Evolutionary conservation across 2,113 vertebrate genomes (phyloP), one percentile per base, ranked within the genome.

Genomic region (Spizaetus ornatus): DNA sequence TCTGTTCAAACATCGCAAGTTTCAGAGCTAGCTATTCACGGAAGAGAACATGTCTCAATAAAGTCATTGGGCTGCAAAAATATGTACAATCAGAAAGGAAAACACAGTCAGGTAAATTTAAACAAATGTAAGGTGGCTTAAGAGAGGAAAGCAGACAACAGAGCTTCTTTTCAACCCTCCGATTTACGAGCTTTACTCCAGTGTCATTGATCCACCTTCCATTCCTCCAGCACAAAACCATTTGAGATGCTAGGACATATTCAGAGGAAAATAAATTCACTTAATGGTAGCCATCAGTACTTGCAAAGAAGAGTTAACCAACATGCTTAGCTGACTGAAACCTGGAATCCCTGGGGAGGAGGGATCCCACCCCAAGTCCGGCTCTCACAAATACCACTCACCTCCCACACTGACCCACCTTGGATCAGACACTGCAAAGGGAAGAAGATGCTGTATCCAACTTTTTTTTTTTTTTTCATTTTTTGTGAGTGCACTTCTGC

Each of bases 21-120:
- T 7, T 8, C n/a, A n/a, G 67, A 26, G 55, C 48, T 13, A 19
- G 29, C 53, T 7, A 10, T 4, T 20, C 32, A 8, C 0, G 8
- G 18, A 22, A 34, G 13, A 32, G n/a, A 19, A 32, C 13, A 1
- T 1, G 13, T 4, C 34, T 7, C 59, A 6, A 0, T 3, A 18
- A 25, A 16, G 29, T 8, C 79, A 10, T 2, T 3, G 19, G 31
- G 38, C 43, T 76, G 62, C 73, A 26, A 14, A 42, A 40, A 16
- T 3, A 63, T 1, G 6, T 8, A 26, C 45, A 2, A 7, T 5
- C n/a, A 10, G 84, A 9, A 27, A 36, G 48, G 29, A 36, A 40
- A 56, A 38, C 1, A 27, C 38, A 5, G 6, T 3, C 31, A 2
- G 71, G 38, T 4, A 7, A 23, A 16, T 2, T 2, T 0, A 6